Evolutionary conservation across 2,797 vertebrate genomes (phyloP).

Genomic region (Xiphophorus birchmanni): DNA sequence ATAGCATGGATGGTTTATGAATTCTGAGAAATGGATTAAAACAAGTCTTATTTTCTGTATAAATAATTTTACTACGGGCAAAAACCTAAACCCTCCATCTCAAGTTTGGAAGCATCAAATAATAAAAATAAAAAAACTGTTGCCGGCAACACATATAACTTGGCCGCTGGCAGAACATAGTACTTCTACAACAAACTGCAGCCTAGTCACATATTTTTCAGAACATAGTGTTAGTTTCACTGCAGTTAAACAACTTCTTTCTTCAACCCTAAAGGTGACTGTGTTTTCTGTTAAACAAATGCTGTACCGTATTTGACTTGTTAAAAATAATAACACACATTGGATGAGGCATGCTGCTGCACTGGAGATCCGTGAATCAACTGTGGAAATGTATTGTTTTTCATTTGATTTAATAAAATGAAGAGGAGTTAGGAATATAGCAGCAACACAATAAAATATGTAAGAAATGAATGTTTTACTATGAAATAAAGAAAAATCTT

Average conservation of each 20-base stretch:
- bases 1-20: constrained; percentile 14
- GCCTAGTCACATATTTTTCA: not conserved
- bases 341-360: not conserved
- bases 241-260: not conserved
- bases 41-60: constrained; percentile 34
- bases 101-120: constrained; percentile 14
- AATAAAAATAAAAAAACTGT: constrained; percentile 55
- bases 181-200: constrained; percentile 1
- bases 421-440: not conserved
- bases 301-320: not conserved
- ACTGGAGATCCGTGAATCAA: not conserved
- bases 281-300: not conserved
- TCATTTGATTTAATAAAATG: not conserved
- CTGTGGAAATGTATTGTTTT: not conserved
- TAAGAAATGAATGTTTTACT: not conserved
- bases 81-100: constrained; percentile 13
- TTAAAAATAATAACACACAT: not conserved
- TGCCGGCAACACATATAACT: constrained; percentile 40
- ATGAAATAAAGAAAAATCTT: not conserved
- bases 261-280: not conserved
- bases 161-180: not conserved
- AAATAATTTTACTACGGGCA: constrained; percentile 32
- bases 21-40: constrained; percentile 38
- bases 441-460: not conserved
- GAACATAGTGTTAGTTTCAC: not conserved